A percentile compares a stretch with the other conserved stretches of the same genome.
Conservation (phyloP, 2,113 vertebrate species). For the Micronycteris hirsuta region DNA sequence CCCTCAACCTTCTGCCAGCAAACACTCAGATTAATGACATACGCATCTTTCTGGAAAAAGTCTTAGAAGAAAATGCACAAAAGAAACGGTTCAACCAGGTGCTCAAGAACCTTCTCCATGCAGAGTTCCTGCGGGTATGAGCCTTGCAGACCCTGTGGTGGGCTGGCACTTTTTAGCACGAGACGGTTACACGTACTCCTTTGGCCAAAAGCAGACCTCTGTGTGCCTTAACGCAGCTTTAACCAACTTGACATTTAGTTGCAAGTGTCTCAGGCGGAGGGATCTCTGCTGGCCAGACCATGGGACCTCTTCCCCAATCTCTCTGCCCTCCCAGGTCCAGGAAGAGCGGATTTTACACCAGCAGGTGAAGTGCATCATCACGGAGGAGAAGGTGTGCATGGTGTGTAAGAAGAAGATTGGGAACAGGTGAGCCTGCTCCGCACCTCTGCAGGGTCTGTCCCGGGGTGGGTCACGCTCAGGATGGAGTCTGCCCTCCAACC, state of each 20-base stretch:
- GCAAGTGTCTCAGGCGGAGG: neutral
- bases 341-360: slow-evolving; percentile 98
- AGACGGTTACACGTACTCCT: neutral
- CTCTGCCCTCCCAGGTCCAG: slow-evolving; percentile 86
- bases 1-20: slow-evolving; percentile 96
- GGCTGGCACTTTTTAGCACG: neutral
- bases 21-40: slow-evolving; percentile 97
- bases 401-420: slow-evolving; percentile 99
- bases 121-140: slow-evolving; percentile 93
- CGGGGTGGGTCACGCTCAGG: neutral
- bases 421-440: slow-evolving; percentile 87
- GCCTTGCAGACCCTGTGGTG: neutral
- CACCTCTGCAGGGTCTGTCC: neutral
- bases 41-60: slow-evolving; percentile 95
- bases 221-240: neutral
- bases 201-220: neutral
- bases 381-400: slow-evolving; percentile 96
- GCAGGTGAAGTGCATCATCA: slow-evolving; percentile 98
- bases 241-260: neutral
- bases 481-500: neutral
- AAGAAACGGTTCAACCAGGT: slow-evolving; percentile 95
- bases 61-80: slow-evolving; percentile 96
- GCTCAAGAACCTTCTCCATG: slow-evolving; percentile 97
- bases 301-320: neutral
- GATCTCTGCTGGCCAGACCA: neutral